Evolutionary conservation across 2,797 vertebrate species (phyloP).

Genomic region (Acridotheres tristis): DNA sequence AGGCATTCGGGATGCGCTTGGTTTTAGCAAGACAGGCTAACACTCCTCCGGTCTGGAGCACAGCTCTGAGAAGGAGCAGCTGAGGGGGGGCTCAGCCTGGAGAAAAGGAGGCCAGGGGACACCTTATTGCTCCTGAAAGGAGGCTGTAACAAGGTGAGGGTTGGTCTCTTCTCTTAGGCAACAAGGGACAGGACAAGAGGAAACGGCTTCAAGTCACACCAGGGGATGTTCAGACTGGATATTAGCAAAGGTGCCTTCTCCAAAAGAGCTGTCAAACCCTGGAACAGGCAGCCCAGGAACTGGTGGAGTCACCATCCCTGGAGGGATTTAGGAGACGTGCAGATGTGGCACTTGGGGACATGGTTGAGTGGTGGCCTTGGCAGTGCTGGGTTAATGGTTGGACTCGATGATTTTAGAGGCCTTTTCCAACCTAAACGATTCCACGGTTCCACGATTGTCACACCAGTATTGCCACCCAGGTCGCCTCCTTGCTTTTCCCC

Average conservation of each 20-base stretch:
- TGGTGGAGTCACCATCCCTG: not conserved
- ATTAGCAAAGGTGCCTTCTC: not conserved
- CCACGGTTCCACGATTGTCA: not conserved
- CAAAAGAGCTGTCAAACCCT: not conserved
- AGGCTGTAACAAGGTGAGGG: not conserved
- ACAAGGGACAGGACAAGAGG: not conserved
- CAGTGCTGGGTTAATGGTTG: not conserved
- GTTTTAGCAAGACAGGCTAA: not conserved
- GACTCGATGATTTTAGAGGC: too few species aligned
- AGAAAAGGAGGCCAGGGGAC: not conserved
- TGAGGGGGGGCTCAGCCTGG: not conserved
- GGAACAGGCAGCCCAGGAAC: not conserved
- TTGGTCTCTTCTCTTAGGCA: not conserved
- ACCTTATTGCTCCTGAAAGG: not conserved
- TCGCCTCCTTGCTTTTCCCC: not conserved
- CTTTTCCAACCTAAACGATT: not conserved
- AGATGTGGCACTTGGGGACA: not conserved
- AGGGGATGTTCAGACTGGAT: not conserved
- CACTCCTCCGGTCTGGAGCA: not conserved
- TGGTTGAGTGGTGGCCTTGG: fast-evolving
- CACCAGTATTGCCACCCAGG: fast-evolving
- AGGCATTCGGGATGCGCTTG: fast-evolving
- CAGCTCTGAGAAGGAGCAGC: not conserved
- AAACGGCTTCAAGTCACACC: not conserved
- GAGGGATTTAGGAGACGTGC: not conserved